These are phyloP conservation scores for Agrochola lota DNA, from an alignment of 2,888 invertebrate species.

Conservation along the genomic window DNA sequence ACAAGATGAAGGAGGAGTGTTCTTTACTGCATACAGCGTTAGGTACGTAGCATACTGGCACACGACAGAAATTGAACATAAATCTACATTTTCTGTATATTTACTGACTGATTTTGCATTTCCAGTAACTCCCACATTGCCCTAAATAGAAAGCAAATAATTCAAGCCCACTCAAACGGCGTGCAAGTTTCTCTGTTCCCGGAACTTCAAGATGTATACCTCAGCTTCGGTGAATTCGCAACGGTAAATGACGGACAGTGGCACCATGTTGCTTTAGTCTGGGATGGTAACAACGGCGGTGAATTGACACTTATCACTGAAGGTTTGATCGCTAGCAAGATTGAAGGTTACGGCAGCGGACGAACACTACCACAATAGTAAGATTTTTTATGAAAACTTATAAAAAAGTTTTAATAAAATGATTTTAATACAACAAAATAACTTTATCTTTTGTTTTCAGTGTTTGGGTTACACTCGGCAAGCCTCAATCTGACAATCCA, in stretches of 20 bases:
- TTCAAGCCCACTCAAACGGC: constrained; percentile 98
- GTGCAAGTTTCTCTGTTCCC: constrained; percentile 97
- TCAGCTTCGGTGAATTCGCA: constrained; percentile 97
- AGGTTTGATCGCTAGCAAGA: constrained; percentile 97
- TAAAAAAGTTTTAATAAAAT: constrained; percentile 4
- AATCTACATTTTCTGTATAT: not conserved
- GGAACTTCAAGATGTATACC: constrained; percentile 96
- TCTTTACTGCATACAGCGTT: constrained; percentile 98
- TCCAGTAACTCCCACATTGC: constrained; percentile 94
- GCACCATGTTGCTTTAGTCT: constrained; percentile 98
- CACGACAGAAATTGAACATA: not conserved
- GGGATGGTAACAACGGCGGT: constrained; percentile 97
- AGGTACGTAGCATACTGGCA: constrained; percentile 87
- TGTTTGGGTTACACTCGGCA: constrained; percentile 97
- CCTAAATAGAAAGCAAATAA: constrained; percentile 94
- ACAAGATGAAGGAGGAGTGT: constrained; percentile 97
- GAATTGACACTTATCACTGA: constrained; percentile 98
- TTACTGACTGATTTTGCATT: constrained; percentile 40
- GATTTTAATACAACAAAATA: not conserved
- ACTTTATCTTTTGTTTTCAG: constrained; percentile 83
- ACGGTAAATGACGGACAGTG: constrained; percentile 99
- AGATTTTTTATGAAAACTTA: constrained; percentile 76
- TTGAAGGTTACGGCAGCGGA: constrained; percentile 96
- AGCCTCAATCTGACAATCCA: constrained; percentile 95
- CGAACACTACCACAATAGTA: constrained; percentile 95